Percentiles rank a stretch among this genome's conserved stretches.
Evolutionary conservation across 2,113 vertebrate species (phyloP).

Genomic region (Picathartes gymnocephalus): DNA sequence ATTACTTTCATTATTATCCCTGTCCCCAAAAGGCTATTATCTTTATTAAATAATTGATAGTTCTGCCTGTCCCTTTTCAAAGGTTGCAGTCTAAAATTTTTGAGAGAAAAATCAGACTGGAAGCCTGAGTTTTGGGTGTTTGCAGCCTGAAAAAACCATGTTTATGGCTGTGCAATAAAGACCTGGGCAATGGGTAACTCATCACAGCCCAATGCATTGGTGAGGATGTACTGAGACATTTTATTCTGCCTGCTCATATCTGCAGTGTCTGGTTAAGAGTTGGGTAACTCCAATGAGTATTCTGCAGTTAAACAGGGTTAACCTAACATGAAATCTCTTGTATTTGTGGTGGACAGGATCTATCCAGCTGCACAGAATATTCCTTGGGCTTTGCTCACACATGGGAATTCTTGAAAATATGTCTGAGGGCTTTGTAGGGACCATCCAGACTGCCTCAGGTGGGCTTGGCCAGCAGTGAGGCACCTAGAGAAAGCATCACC

Average conservation of each 20-base stretch:
- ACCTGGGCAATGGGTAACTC: neutral
- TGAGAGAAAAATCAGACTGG: neutral
- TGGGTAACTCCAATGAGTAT: neutral
- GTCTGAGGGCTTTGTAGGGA: neutral
- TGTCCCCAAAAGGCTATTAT: conserved; percentile 1
- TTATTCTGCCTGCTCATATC: neutral
- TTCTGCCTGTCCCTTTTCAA: neutral
- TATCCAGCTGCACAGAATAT: neutral
- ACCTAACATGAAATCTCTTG: neutral
- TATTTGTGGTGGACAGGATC: neutral
- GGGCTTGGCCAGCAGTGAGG: neutral
- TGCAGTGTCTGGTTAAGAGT: neutral
- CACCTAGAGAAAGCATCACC: neutral
- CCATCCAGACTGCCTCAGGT: neutral
- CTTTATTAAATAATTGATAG: conserved; percentile 21
- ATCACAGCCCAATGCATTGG: neutral
- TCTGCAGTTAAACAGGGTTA: neutral
- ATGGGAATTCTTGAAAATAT: neutral
- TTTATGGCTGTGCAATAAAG: neutral
- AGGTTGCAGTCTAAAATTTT: neutral
- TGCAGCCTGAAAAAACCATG: neutral
- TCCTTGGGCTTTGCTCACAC: neutral
- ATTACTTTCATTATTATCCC: neutral
- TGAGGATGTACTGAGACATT: neutral
- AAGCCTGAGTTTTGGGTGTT: neutral